Conservation (phyloP, 2,797 vertebrate genomes). For the Falco cherrug region DNA sequence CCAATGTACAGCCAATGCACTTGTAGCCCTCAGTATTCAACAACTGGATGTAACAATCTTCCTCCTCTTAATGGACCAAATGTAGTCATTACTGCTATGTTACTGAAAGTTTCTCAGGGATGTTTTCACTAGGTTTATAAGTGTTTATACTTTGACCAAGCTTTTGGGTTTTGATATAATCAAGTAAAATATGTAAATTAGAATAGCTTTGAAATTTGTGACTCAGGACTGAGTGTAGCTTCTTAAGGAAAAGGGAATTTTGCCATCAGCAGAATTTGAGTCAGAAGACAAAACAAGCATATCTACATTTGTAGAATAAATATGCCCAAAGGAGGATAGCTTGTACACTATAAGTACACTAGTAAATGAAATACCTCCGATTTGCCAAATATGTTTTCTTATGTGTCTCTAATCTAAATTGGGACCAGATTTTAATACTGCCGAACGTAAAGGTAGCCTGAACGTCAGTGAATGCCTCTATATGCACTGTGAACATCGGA, state of each 20-base stretch:
- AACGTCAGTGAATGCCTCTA: neutral
- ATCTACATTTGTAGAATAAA: neutral
- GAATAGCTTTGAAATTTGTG: conserved; percentile 4
- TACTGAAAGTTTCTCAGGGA: conserved; percentile 53
- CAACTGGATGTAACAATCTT: neutral
- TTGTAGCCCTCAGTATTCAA: neutral
- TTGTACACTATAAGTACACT: neutral
- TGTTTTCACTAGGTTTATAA: conserved; percentile 28
- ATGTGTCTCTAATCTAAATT: neutral
- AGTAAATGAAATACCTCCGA: conserved; percentile 23
- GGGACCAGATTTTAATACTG: conserved; percentile 20
- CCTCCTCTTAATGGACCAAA: conserved; percentile 30
- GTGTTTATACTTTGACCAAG: conserved; percentile 28
- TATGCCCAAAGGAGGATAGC: neutral
- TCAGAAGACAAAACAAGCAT: neutral
- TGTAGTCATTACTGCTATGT: neutral
- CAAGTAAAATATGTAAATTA: conserved; percentile 12
- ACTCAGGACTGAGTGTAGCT: neutral
- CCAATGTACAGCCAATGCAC: neutral
- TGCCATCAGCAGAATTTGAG: neutral
- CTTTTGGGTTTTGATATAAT: neutral
- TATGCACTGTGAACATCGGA: neutral
- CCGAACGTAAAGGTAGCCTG: neutral
- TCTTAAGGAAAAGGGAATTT: conserved; percentile 51
- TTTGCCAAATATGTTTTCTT: conserved; percentile 13